Evolutionary conservation across 2,113 vertebrate genomes (phyloP).

Genomic region (Lycaon pictus): DNA sequence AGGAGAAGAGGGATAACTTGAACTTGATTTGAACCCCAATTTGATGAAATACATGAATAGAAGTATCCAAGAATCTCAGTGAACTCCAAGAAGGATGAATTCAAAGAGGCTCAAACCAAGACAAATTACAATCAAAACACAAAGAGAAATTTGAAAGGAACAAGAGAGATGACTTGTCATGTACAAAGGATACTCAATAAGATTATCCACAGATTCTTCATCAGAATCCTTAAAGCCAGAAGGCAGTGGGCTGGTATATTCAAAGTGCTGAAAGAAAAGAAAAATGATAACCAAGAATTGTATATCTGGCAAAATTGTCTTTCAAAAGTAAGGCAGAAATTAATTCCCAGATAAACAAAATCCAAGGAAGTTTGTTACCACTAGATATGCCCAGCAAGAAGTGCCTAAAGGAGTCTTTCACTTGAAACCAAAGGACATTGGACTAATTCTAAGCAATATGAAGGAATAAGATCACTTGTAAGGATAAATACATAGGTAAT

Average conservation of each 20-base stretch:
- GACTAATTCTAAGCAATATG: background rate
- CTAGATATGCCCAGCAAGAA: background rate
- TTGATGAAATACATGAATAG: background rate
- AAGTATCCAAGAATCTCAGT: background rate
- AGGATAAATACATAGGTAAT: background rate
- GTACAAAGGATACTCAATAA: background rate
- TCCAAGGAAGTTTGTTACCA: background rate
- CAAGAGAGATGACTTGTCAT: background rate
- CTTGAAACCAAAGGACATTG: background rate
- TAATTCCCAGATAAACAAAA: background rate
- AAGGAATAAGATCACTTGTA: background rate
- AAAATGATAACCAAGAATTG: background rate
- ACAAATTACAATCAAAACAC: background rate
- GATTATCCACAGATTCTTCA: background rate
- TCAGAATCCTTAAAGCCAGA: background rate
- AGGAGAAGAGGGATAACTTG: background rate
- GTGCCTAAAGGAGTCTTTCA: background rate
- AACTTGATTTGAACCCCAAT: too few relatives aligned
- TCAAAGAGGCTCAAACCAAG: background rate
- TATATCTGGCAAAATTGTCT: background rate
- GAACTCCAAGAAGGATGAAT: background rate
- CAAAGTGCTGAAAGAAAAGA: background rate
- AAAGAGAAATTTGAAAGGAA: background rate
- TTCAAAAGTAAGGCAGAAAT: background rate
- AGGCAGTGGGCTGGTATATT: background rate